A percentile compares a stretch with the other conserved stretches of the same genome.
Conservation (phyloP, 1,140 invertebrate species). For the Hormaphis cornu region DNA sequence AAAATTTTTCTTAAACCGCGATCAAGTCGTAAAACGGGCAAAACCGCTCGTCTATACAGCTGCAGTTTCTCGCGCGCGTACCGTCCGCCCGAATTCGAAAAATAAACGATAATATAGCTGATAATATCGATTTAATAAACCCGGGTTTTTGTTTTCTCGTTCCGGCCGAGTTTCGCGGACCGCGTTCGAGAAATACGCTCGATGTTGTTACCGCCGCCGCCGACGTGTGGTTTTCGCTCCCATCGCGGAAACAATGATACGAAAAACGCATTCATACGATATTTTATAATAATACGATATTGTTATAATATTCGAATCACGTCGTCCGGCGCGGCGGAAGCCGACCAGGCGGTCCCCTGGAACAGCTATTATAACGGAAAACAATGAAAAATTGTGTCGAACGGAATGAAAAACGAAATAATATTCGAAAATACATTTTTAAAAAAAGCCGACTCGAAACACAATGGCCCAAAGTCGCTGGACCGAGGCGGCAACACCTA, state of each 20-base stretch:
- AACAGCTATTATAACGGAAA: conserved; percentile 19
- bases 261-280: neutral
- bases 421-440: neutral
- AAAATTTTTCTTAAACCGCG: too few relatives aligned
- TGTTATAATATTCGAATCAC: conserved; percentile 6
- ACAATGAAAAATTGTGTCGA: conserved; percentile 28
- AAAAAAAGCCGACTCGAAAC: neutral
- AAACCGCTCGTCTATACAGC: too few relatives aligned
- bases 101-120: too few relatives aligned
- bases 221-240: neutral
- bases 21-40: too few relatives aligned
- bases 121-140: too few relatives aligned
- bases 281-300: neutral
- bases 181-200: too few relatives aligned
- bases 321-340: neutral
- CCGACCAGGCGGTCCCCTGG: neutral
- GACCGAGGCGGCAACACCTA: conserved; percentile 12
- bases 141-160: too few relatives aligned
- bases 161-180: too few relatives aligned
- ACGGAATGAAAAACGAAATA: neutral
- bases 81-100: too few relatives aligned
- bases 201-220: too few relatives aligned
- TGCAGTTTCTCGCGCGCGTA: too few relatives aligned
- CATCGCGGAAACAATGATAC: neutral
- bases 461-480: conserved; percentile 4